phyloP scores from a whole-genome alignment of 2,888 invertebrate genomes.

The Agrochola litura region DNA sequence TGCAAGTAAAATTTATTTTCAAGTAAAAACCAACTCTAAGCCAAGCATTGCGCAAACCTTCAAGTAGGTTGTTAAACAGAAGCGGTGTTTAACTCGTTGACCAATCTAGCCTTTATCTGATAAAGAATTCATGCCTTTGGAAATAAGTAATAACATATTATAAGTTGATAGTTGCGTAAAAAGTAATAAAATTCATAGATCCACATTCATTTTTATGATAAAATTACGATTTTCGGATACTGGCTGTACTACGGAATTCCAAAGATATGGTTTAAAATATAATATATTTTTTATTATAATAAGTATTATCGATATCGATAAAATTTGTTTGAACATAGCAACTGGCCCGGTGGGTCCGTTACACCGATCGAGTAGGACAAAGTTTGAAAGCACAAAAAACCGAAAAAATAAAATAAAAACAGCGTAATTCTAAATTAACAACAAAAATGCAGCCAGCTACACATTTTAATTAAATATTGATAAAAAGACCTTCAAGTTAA shows the following conservation, averaged over 20 bases:
- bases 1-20: slow-evolving; percentile 32
- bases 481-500: slow-evolving; percentile 44
- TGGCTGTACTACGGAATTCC: slow-evolving; percentile 2
- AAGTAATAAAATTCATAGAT: slow-evolving; percentile 38
- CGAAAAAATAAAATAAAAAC: neutral
- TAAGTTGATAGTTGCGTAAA: slow-evolving; percentile 42
- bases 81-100: slow-evolving; percentile 48
- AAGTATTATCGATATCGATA: slow-evolving; percentile 23
- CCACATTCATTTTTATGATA: slow-evolving; percentile 17
- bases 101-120: slow-evolving; percentile 58
- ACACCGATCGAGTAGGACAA: too few relatives aligned
- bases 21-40: slow-evolving; percentile 14
- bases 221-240: slow-evolving; percentile 13
- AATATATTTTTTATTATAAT: too few relatives aligned
- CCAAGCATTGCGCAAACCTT: slow-evolving; percentile 49
- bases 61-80: slow-evolving; percentile 53
- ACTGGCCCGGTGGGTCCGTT: neutral
- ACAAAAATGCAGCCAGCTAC: neutral
- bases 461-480: slow-evolving; percentile 23
- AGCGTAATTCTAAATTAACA: neutral
- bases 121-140: slow-evolving; percentile 50
- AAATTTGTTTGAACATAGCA: neutral
- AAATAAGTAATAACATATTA: slow-evolving; percentile 25
- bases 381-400: neutral
- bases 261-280: neutral